Percentiles rank a stretch among this genome's conserved stretches.
Conservation (phyloP, 1,140 invertebrate species). For the Leptinotarsa defecta region DNA sequence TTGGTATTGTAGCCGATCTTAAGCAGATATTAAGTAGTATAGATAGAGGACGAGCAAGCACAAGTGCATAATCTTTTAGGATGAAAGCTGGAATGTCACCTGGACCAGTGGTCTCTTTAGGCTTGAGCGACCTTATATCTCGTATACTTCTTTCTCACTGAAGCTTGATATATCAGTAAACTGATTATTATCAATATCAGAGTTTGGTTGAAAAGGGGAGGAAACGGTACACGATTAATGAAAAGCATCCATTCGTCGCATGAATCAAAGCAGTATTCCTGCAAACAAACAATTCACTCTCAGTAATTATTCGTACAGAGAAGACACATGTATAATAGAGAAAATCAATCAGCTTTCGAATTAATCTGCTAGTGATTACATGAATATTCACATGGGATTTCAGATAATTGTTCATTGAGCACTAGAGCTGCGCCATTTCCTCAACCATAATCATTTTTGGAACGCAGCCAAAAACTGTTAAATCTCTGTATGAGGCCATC, state of each 20-base stretch:
- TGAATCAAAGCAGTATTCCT: no score
- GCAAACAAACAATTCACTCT: no score
- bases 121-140: neutral
- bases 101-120: neutral
- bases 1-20: neutral
- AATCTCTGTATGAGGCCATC: neutral
- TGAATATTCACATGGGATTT: neutral
- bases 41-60: no score
- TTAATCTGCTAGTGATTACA: neutral
- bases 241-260: no score
- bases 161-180: no score
- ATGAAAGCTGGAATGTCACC: neutral
- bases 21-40: no score
- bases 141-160: no score
- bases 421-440: neutral
- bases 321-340: neutral
- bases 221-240: no score
- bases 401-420: neutral
- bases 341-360: neutral
- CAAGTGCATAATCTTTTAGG: no score
- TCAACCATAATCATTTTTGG: neutral
- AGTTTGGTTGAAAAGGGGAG: no score
- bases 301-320: no score
- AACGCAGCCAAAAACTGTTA: neutral
- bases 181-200: no score